phyloP scores from a whole-genome alignment of 2,888 invertebrate species.

The Mylabris sibirica region DNA sequence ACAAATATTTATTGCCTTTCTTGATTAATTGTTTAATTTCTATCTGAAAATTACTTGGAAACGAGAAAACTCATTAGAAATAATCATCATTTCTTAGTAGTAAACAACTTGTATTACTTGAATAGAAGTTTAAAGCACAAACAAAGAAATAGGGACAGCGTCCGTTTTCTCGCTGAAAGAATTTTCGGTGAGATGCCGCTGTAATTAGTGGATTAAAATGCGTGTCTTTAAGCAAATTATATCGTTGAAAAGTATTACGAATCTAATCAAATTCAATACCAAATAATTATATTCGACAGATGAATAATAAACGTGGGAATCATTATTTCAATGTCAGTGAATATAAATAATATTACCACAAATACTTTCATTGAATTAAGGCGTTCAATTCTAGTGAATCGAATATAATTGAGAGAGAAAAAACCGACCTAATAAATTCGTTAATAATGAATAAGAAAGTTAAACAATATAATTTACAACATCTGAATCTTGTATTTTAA shows the following conservation, averaged over 20 bases:
- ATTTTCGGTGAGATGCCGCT: too few relatives aligned
- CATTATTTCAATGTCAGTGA: not conserved
- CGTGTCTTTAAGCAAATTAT: not conserved
- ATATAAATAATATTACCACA: not conserved
- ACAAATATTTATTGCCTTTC: too few relatives aligned
- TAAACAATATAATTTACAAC: not conserved
- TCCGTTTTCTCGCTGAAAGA: too few relatives aligned
- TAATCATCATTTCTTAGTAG: too few relatives aligned
- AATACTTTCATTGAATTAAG: not conserved
- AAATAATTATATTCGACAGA: not conserved
- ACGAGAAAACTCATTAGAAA: too few relatives aligned
- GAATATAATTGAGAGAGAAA: not conserved
- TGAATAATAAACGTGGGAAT: not conserved
- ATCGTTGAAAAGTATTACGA: not conserved
- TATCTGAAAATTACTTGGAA: too few relatives aligned
- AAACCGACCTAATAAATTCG: not conserved
- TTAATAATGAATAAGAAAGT: not conserved
- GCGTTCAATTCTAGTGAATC: not conserved
- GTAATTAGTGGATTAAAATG: not conserved
- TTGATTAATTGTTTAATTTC: too few relatives aligned
- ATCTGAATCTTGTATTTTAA: not conserved
- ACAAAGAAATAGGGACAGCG: too few relatives aligned
- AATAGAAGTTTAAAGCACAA: too few relatives aligned
- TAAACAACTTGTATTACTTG: too few relatives aligned
- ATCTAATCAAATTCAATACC: not conserved